Evolutionary conservation across 2,113 vertebrate genomes (phyloP), one percentile per base, ranked within the genome.

Genomic region (Oncorhynchus clarkii): DNA sequence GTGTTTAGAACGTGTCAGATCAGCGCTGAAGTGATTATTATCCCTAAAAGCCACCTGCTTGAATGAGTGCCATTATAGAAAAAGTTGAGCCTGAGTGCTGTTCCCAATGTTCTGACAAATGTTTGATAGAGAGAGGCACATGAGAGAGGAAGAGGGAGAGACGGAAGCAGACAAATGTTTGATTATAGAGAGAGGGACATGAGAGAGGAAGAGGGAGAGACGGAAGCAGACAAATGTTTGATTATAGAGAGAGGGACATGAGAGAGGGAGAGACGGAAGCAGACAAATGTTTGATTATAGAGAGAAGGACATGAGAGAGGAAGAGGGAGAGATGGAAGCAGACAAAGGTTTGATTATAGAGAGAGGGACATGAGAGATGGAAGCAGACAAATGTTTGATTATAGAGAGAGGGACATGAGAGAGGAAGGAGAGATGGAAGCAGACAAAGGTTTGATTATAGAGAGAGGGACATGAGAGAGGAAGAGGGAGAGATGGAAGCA

Each of bases 41-140:
- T 57, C 64, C 45, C 57, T 73, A 78, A 62, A 78, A 67, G 54
- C 31, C 14, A 5, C 5, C 8, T 11, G 34, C 3, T 62, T 74
- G 74, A 86, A 77, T 12, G 18, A 71, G 74, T 31, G 74, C 64
- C 72, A 81, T 87, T 86, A 83, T 78, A 20, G 67, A 20, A 69
- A 14, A 75, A 84, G 80, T 80, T 69, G 79, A 79, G 83, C 80
- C 73, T 67, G 74, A 82, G 82, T 80, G 76, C 67, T 82, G 68
- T 62, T 82, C 59, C 79, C 78, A 79, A 88, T 87, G 81, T 91
- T 90, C 83, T 74, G 75, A 67, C 83, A 85, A 77, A 83, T 87
- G 72, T 49, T 60, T 80, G 84, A 89, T 70, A 76, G 77, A 84
- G 72, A 67, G 65, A 82, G 34, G 2, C 6, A 34, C 31, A 34